These are phyloP conservation scores for Prunella strophiata DNA, from an alignment of 2,797 vertebrate species.

Conservation along the genomic window DNA sequence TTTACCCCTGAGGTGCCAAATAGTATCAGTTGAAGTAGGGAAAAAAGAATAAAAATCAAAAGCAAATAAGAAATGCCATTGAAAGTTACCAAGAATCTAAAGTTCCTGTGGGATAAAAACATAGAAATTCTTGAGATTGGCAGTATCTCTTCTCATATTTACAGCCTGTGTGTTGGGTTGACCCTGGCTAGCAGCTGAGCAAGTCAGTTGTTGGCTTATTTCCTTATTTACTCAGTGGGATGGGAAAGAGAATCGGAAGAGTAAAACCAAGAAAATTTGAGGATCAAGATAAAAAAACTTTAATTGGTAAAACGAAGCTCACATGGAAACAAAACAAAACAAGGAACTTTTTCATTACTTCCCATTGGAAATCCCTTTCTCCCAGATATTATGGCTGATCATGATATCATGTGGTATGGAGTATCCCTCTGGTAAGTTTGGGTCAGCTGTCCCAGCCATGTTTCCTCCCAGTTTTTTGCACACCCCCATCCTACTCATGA, in stretches of 20 bases:
- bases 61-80: neutral
- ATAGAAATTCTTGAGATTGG: neutral
- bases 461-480: neutral
- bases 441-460: neutral
- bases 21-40: neutral
- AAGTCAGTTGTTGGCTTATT: neutral
- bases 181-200: neutral
- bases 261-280: neutral
- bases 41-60: neutral
- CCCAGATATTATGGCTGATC: neutral
- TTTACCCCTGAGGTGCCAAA: neutral
- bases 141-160: neutral
- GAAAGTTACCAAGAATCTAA: neutral
- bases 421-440: neutral
- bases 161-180: neutral
- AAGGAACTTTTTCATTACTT: neutral
- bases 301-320: neutral
- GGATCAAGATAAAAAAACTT: neutral
- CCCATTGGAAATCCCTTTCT: neutral
- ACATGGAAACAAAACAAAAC: neutral
- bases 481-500: accelerated
- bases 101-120: neutral
- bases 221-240: neutral
- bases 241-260: neutral
- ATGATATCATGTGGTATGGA: too few relatives aligned